Conservation (phyloP, 1,140 invertebrate species). For the Aphaenogaster ashmeadi region DNA sequence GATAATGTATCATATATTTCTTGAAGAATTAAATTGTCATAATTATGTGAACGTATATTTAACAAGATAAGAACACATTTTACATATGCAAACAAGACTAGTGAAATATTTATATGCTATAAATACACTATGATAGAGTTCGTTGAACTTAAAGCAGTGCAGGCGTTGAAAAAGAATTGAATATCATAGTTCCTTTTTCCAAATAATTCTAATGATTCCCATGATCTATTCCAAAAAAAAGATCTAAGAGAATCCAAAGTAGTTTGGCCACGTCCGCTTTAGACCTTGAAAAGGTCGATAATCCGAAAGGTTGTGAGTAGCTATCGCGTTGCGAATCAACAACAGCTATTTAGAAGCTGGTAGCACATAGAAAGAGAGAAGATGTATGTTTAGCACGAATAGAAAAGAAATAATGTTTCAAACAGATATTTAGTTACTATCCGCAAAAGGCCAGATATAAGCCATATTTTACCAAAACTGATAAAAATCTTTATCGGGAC, state of each 20-base stretch:
- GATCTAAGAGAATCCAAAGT: not conserved
- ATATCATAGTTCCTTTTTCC: not conserved
- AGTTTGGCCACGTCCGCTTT: not conserved
- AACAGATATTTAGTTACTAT: not conserved
- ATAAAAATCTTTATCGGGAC: not conserved
- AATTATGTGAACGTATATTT: not conserved
- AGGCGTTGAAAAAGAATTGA: not conserved
- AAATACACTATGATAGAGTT: not conserved
- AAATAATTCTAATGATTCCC: not conserved
- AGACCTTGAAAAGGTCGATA: conserved; percentile 12
- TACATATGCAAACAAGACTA: not conserved
- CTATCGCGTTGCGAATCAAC: not conserved
- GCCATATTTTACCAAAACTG: not conserved
- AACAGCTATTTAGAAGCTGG: not conserved
- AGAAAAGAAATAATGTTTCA: not conserved
- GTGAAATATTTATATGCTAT: not conserved
- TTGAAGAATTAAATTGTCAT: not conserved
- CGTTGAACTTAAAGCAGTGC: not conserved
- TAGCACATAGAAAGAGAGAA: not conserved
- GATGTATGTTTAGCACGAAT: not conserved
- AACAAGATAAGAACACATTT: not conserved
- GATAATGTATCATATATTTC: not conserved
- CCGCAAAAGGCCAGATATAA: not conserved
- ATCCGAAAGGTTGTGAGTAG: not conserved
- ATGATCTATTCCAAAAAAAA: conserved; percentile 9